Conservation (phyloP, 2,888 invertebrate genomes). For the Coelinius sp. region DNA sequence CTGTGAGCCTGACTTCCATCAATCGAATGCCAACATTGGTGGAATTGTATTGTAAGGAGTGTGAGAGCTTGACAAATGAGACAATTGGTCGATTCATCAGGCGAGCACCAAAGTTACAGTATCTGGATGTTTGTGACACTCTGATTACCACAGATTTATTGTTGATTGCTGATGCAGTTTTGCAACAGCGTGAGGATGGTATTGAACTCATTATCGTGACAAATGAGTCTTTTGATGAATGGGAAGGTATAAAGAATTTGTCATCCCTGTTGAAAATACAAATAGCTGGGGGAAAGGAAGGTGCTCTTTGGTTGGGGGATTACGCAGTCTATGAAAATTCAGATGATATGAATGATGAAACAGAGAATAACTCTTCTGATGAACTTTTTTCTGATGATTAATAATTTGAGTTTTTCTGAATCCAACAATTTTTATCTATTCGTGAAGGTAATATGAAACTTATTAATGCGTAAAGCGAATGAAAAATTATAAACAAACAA, state of each 20-base stretch:
- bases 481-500: no score
- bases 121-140: not conserved
- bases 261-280: not conserved
- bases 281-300: no score
- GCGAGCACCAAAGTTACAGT: not conserved
- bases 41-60: not conserved
- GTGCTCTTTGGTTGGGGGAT: no score
- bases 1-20: not conserved
- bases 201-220: not conserved
- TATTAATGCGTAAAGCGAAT: no score
- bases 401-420: no score
- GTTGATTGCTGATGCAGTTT: not conserved
- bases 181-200: not conserved
- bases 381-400: no score
- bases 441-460: no score
- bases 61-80: not conserved
- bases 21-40: not conserved
- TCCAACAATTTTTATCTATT: no score
- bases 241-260: not conserved
- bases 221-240: not conserved
- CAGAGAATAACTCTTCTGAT: no score
- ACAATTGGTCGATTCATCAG: not conserved
- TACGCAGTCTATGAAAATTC: no score
- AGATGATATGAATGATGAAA: no score
- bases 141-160: not conserved